Evolutionary conservation across 1,140 invertebrate genomes (phyloP), one percentile per base, ranked within the genome.

Genomic region (Papilio dardanus): DNA sequence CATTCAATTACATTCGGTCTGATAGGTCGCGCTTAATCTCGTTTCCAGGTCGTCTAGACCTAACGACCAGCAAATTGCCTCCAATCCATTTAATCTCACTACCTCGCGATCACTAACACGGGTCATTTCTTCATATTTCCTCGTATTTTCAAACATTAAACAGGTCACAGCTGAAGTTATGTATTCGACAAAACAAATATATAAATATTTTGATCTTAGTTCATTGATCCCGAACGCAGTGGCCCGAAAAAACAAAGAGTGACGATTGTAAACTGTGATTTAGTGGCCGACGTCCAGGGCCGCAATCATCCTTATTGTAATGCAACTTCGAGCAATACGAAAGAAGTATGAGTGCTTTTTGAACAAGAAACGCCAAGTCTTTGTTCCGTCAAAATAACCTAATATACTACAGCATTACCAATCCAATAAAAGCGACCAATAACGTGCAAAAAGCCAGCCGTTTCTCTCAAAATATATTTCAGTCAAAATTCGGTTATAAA

Each of bases 151-250:
- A 73, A 65, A 65, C 10, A 21, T 42, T 68, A 74, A 81, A 66
- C 71, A n/a, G 76, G 78, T 76, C 78, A 76, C 58, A 42, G 35
- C 66, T 50, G 35, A 65, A 58, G 69, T 77, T 79, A 79, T 79
- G 77, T 79, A 79, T 81, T 73, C 40, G 35, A n/a, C 50, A 0
- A 67, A 68, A 46, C 14, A 68, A 21, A 71, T 74, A 71, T 65
- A 76, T 71, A 78, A 78, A 77, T 78, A 74, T 82, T 80, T 80
- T 80, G 79, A 82, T 76, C 74, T 68, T 50, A 78, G 81, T 82
- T 82, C 79, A 80, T 77, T 75, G 79, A 80, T 68, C 81, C 77
- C 68, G 80, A 76, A 74, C 66, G 42, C 42, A 40, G 14, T 37
- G 62, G 30, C 76, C 66, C 66, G 66, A 77, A 77, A 77, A 82